Evolutionary conservation across 2,888 invertebrate species (phyloP).

Genomic region (Carabus problematicus): DNA sequence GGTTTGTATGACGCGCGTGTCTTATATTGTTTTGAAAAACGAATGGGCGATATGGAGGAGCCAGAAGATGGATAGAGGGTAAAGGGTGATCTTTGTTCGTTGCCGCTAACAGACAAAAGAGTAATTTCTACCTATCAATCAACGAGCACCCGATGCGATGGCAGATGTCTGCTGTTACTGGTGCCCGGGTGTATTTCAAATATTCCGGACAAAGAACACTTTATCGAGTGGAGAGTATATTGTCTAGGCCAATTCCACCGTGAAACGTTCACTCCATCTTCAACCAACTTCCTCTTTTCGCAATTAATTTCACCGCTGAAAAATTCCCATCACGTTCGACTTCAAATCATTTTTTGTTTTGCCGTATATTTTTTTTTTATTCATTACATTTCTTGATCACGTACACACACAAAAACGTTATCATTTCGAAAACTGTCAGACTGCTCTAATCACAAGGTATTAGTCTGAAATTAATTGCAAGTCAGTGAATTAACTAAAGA

Average conservation of each 20-base stretch:
- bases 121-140: conserved; percentile 42
- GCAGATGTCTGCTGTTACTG: no score
- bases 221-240: conserved; percentile 40
- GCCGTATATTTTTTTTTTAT: conserved; percentile 5
- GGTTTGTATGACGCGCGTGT: no score
- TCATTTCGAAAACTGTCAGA: no score
- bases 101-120: conserved; percentile 28
- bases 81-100: neutral
- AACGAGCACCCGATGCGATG: conserved; percentile 18
- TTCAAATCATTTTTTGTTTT: conserved; percentile 39
- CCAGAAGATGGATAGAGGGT: no score
- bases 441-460: no score
- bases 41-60: no score
- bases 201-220: conserved; percentile 37
- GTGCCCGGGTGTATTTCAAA: conserved; percentile 31
- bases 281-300: conserved; percentile 33
- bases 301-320: conserved; percentile 42
- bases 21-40: no score
- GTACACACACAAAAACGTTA: neutral
- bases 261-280: conserved; percentile 38
- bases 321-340: conserved; percentile 42
- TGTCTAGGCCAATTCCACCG: conserved; percentile 39
- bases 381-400: conserved; percentile 1
- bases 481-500: no score
- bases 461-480: no score